Evolutionary conservation across 2,888 invertebrate species (phyloP), one percentile per base, ranked within the genome.

Genomic region (Epistrophella euchroma): DNA sequence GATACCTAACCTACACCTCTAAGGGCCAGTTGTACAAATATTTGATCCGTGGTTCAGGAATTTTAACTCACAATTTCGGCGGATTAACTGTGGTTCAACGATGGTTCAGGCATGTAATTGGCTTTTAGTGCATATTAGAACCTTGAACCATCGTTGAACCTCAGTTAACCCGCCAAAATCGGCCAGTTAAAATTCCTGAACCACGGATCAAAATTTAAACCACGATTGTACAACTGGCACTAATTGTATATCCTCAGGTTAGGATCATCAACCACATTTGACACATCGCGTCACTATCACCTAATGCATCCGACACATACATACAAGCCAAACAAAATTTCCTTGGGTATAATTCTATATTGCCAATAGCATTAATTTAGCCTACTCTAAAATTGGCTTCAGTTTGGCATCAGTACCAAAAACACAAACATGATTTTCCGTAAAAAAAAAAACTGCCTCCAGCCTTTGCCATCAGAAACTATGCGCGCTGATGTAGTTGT

Each of bases 331-430:
- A 43, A 28, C 4, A 40, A 17, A 70, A 73, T 78, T 74, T 71
- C 40, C 17, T 58, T 62, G 7, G 25, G 10, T 13, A 32, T 82
- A 66, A 77, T 73, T 52, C 22, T 15, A 22, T 47, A 15, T 62
- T 60, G 62, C 56, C 62, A 79, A 47, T 71, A 79, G 50, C 74
- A 64, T 75, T 64, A 84, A 84, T 84, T 75, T 75, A 66, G 50
- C 43, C n/a, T n/a, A 71, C 43, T 25, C 43, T 25, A 25, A 40
- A 60, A 60, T 60, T 56, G 22, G 17, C 19, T 64, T 5, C 15
- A 55, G 45, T 71, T 32, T 32, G 47, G 56, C 52, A n/a, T n/a
- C n/a, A 52, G n/a, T 52, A 60, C 0, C 70, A 11, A 28, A 60
- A 32, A 47, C 32, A 45, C 47, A 13, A 60, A 62, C 60, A 55